These are phyloP conservation scores for Drosophila quinaria DNA, from an alignment of 2,888 invertebrate genomes.

Conservation along the genomic window DNA sequence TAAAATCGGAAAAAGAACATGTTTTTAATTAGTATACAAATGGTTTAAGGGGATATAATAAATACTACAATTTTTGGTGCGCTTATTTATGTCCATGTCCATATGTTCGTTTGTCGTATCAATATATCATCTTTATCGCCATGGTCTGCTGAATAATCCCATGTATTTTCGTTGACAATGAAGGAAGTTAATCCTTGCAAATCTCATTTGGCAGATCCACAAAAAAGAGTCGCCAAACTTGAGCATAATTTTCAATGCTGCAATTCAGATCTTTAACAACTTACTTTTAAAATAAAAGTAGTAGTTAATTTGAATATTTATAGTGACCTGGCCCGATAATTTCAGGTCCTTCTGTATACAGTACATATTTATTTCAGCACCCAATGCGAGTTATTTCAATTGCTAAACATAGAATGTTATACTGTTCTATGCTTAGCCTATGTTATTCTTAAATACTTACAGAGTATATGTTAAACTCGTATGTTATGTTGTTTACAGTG, in stretches of 20 bases:
- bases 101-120: not conserved
- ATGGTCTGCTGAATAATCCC: not conserved
- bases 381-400: no score
- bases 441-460: no score
- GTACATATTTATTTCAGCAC: no score
- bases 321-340: no score
- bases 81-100: not conserved
- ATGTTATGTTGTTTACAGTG: no score
- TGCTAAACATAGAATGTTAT: no score
- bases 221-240: not conserved
- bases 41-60: conserved; percentile 9
- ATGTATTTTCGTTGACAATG: not conserved
- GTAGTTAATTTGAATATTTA: no score
- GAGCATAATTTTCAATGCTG: not conserved
- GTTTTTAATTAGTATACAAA: conserved; percentile 24
- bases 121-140: conserved; percentile 6
- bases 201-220: not conserved
- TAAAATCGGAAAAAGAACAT: conserved; percentile 5
- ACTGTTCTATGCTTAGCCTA: no score
- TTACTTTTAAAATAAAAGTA: not conserved
- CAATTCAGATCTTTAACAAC: not conserved
- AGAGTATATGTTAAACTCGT: no score
- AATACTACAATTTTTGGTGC: not conserved
- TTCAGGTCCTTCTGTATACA: no score
- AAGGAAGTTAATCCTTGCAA: not conserved